Base-by-base conservation (phyloP, 2,888 invertebrate species). In the Oxycera nigricornis region DNA sequence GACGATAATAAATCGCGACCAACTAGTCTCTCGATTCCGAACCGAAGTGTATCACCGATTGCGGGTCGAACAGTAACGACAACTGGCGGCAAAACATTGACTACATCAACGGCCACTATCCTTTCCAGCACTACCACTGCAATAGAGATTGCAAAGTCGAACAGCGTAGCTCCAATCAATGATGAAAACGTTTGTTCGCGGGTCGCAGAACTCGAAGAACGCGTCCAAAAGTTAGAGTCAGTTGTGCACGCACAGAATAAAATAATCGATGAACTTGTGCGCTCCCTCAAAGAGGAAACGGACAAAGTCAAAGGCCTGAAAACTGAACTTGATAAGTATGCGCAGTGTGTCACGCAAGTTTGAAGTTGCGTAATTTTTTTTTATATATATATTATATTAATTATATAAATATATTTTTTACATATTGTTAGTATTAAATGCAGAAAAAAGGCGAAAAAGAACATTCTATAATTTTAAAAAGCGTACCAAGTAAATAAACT, bases 331-430 rank as follows among this genome's bases (percentile, higher is more conserved):
- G 91, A 91, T 78, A 92, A 91, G 83, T 86, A 92, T 76, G 89
- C 90, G 77, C 90, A 90, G 79, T 90, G 90, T 81, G 90, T 91
- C 80, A 91, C 91, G 81, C 91, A 91, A 84, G 92, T 92, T 83
- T 91, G 88, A 84, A 77, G 31, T 55, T 70, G 70, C 30, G 31
- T 70, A n/a, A 7, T n/a, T 35, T n/a, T 50, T 65, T 61, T 41
- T 67, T 28, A 30, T 65, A 28, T 61, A 35, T 35, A 31, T 68
- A 30, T 52, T 50, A 55, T 55, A 26, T 41, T 67, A 67, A 46
- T 67, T 67, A 46, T 61, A 65, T 41, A 65, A 65, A 65, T 65
- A 39, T 65, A 65, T 70, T 70, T 70, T 70, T 70, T 70, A 52
- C 52, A 41, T 39, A 57, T 59, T 59, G 30, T 72, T 72, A 72